Base-by-base conservation (phyloP, 64 coral and sea anemone genomes). In the Catalaphyllia jardinei region DNA sequence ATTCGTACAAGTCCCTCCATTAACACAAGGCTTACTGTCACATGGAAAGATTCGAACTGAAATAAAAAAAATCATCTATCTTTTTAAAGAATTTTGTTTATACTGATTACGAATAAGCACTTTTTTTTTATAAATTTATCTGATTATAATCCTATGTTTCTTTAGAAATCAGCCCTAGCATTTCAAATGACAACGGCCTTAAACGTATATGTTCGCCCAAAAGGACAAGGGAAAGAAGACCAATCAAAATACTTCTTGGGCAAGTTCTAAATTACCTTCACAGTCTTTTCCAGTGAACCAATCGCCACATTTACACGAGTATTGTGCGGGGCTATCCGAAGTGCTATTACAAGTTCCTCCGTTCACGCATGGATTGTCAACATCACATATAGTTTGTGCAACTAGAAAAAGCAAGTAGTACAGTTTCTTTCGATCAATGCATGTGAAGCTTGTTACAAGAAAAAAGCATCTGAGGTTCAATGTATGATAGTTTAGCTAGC, bases 1-100 rank as follows among this genome's bases (percentile, higher is more conserved):
- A 31, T 83, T 83, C 11, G 29, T 65, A n/a, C 79, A 83, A 39
- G 79, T 83, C 60, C 55, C 79, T 63, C 30, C 28, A 20, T 83
- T 83, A 13, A 83, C 79, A 64, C 79, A 83, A 24, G 79, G 79
- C 2, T 33, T 65, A 27, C 59, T 64, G 18, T 65, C 79, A 83
- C 79, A 83, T 3, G 79, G 79, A 13, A 39, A 83, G 19, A 63
- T 83, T 22, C 18, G 59, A 9, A n/a, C 79, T 83, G 59, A 64
- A 80, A 65, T 11, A 69, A 69, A n/a, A 8, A 69, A 29, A 27
- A 69, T n/a, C n/a, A n/a, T 16, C 1, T 57, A 1, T 14, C 10
- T 57, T 57, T 57, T 1, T 57, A 57, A 57, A 13, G 15, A 12
- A 57, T 57, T 0, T 57, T 57, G 15, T 16, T 46, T 46, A 6